phyloP scores from a whole-genome alignment of 2,888 invertebrate species.

The Tryphoninae sp. region DNA sequence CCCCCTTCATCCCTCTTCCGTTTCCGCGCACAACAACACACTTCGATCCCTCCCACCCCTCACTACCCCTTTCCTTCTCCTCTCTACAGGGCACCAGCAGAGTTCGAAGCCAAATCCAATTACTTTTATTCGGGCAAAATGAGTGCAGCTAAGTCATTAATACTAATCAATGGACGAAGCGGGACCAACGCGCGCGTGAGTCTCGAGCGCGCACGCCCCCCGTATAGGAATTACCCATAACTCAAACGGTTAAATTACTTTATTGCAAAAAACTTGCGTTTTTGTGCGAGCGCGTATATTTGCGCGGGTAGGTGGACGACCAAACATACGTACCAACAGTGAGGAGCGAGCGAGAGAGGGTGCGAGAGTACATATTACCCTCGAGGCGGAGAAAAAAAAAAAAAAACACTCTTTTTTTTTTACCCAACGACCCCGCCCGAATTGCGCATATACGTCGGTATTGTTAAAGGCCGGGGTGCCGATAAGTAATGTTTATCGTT shows the following conservation, averaged over 20 bases:
- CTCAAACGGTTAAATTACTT: constrained; percentile 81
- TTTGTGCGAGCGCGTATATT: constrained; percentile 70
- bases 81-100: constrained; percentile 66
- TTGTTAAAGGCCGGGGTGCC: constrained; percentile 78
- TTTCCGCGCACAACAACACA: constrained; percentile 52
- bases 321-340: neutral
- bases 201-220: constrained; percentile 59
- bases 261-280: constrained; percentile 80
- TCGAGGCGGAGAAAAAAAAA: constrained; percentile 25
- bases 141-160: constrained; percentile 82
- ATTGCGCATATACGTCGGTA: constrained; percentile 58
- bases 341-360: constrained; percentile 48
- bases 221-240: constrained; percentile 80
- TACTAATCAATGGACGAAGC: constrained; percentile 80
- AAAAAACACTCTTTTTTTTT: constrained; percentile 36
- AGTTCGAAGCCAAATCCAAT: constrained; percentile 81
- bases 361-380: constrained; percentile 55
- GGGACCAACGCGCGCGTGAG: constrained; percentile 51
- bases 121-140: constrained; percentile 82
- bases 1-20: neutral
- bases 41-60: constrained; percentile 65
- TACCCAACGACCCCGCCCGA: constrained; percentile 57
- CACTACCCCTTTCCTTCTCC: constrained; percentile 64
- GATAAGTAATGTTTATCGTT: constrained; percentile 82
- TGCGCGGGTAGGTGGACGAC: constrained; percentile 40